These are phyloP conservation scores for Gnathonemus longibarbis DNA, from an alignment of 2,113 vertebrate species.

Conservation along the genomic window DNA sequence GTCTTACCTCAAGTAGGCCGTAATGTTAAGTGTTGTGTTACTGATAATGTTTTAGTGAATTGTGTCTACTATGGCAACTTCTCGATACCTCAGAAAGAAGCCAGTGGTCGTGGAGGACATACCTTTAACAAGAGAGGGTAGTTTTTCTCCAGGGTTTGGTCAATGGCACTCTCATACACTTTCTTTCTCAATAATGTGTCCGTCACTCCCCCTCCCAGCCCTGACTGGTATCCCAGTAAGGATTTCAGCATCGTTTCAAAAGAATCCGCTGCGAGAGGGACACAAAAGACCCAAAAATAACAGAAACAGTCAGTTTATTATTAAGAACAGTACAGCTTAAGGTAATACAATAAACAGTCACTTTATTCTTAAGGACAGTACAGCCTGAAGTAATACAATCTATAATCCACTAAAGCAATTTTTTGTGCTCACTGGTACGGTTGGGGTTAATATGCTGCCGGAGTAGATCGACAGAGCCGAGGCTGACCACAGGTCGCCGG, in stretches of 20 bases:
- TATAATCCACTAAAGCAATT: neutral
- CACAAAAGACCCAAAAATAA: neutral
- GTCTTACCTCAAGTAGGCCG: neutral
- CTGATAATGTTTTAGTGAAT: neutral
- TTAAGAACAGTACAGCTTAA: neutral
- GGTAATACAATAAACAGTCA: neutral
- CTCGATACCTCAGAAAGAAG: neutral
- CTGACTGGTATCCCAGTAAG: constrained; percentile 78
- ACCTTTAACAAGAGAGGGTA: constrained; percentile 78
- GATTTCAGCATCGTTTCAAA: constrained; percentile 97
- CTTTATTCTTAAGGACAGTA: neutral
- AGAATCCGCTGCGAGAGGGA: constrained; percentile 69
- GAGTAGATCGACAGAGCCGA: constrained; percentile 76
- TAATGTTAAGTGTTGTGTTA: neutral
- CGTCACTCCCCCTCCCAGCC: constrained; percentile 52
- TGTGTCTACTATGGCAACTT: neutral
- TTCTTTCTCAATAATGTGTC: constrained; percentile 76
- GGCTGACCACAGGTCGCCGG: constrained; percentile 80
- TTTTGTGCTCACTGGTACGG: constrained; percentile 66
- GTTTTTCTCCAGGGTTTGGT: constrained; percentile 70
- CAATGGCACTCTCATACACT: constrained; percentile 73
- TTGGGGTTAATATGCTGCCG: constrained; percentile 88
- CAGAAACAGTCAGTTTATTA: neutral
- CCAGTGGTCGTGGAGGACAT: neutral
- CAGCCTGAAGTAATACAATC: neutral